Evolutionary conservation across 2,797 vertebrate species (phyloP), one percentile per base, ranked within the genome.

Genomic region (Spheniscus humboldti): DNA sequence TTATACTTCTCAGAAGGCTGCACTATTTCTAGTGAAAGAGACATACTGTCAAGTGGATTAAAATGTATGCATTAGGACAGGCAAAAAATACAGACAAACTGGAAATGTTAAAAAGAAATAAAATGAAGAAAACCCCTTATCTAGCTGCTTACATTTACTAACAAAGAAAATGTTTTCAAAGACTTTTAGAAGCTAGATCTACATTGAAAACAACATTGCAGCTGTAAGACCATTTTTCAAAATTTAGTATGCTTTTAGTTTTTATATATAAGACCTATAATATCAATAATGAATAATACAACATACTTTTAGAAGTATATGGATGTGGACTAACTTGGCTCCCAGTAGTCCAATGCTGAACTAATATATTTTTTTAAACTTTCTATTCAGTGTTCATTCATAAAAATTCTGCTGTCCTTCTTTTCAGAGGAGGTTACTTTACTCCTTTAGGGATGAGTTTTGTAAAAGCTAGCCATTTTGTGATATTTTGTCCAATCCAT

Each of bases 21-120:
- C 28, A 68, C 73, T 90, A 81, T 95, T 95, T 96, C 78, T 72
- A 93, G 68, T 85, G 33, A 84, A 89, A 93, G 39, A 87, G 20
- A 67, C 35, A 77, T 47, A 37, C 9, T 48, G 50, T 50, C 33
- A 81, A 81, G 88, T 30, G 9, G 17, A 67, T 93, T 91, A 62
- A 92, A 92, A 95, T 89, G 47, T 22, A 76, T 79, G 13, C 31
- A 37, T 76, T 33, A 59, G 5, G 39, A 88, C 7, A 67, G 23
- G 22, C 9, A 72, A 77, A 60, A 92, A 63, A 17, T 18, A 81
- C 76, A 15, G 25, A 52, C 11, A 50, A 73, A 55, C 4, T 80
- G 16, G 10, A 93, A 84, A 76, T 43, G 15, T 19, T 62, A 50
- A 47, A 82, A 56, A 67, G 10, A 89, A 71, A 31, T 16, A 33